A percentile compares a stretch with the other conserved stretches of the same genome.
Evolutionary conservation across 2,888 invertebrate genomes (phyloP).

Genomic region (Orthosia incerta): DNA sequence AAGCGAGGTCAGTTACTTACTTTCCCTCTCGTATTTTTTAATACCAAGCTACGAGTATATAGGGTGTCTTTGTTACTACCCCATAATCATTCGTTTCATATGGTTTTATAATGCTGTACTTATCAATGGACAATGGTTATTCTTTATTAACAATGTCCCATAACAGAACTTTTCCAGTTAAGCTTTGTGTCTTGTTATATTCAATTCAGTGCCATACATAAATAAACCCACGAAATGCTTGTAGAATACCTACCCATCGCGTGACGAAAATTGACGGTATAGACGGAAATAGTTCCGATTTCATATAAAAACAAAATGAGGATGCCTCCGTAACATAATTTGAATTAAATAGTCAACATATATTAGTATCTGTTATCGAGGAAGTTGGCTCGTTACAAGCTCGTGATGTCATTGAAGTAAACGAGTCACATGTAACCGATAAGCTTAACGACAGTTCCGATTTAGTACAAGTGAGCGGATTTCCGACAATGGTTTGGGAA

Average conservation of each 20-base stretch:
- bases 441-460: slow-evolving; percentile 80
- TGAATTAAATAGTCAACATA: slow-evolving; percentile 66
- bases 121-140: not conserved
- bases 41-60: not conserved
- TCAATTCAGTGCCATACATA: slow-evolving; percentile 53
- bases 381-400: slow-evolving; percentile 75
- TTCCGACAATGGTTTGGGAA: slow-evolving; percentile 73
- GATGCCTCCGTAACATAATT: slow-evolving; percentile 55
- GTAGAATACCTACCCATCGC: slow-evolving; percentile 51
- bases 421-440: slow-evolving; percentile 76
- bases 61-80: not conserved
- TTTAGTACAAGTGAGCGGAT: slow-evolving; percentile 71
- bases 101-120: not conserved
- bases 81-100: slow-evolving; percentile 1
- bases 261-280: slow-evolving; percentile 56
- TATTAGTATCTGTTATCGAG: slow-evolving; percentile 67
- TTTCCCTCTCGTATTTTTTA: not conserved
- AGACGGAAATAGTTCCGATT: slow-evolving; percentile 26
- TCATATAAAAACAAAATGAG: slow-evolving; percentile 51
- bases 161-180: not conserved
- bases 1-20: not conserved
- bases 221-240: slow-evolving; percentile 49
- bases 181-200: slow-evolving; percentile 29
- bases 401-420: slow-evolving; percentile 71
- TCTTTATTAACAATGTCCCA: slow-evolving; percentile 10